phyloP scores from a whole-genome alignment of 1,140 invertebrate genomes.

The Lordiphosa stackelbergi region DNA sequence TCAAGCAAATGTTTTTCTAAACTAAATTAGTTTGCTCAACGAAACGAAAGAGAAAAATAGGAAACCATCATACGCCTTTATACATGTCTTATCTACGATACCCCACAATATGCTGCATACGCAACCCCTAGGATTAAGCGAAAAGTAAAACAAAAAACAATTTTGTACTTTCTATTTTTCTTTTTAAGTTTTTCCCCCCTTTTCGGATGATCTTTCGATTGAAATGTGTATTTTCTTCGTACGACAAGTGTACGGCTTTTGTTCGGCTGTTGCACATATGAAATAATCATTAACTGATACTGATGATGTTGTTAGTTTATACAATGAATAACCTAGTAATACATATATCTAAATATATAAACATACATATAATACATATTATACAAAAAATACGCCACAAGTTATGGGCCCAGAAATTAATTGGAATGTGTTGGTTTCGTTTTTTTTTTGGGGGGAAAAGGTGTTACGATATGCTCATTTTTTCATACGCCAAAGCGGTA shows the following conservation, averaged over 20 bases:
- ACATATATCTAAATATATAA: conserved; percentile 38
- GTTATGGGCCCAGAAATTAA: conserved; percentile 21
- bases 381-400: conserved; percentile 22
- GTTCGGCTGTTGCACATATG: conserved; percentile 52
- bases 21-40: conserved; percentile 73
- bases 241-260: conserved; percentile 52
- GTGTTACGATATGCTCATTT: no score
- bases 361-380: conserved; percentile 46
- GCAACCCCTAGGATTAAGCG: background rate
- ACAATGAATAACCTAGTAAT: conserved; percentile 62
- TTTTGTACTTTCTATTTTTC: conserved; percentile 50
- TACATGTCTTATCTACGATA: conserved; percentile 26
- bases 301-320: conserved; percentile 73
- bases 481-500: no score
- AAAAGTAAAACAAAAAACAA: conserved; percentile 7
- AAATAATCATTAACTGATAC: conserved; percentile 58
- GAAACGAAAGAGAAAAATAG: conserved; percentile 8
- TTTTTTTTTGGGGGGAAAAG: background rate
- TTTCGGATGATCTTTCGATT: conserved; percentile 65
- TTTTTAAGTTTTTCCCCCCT: conserved; percentile 28
- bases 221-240: conserved; percentile 64
- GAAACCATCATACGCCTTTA: conserved; percentile 45
- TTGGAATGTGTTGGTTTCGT: background rate
- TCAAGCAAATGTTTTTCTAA: conserved; percentile 43
- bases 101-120: background rate